phyloP scores from a whole-genome alignment of 2,113 vertebrate genomes.

The Coracopsis vasa region DNA sequence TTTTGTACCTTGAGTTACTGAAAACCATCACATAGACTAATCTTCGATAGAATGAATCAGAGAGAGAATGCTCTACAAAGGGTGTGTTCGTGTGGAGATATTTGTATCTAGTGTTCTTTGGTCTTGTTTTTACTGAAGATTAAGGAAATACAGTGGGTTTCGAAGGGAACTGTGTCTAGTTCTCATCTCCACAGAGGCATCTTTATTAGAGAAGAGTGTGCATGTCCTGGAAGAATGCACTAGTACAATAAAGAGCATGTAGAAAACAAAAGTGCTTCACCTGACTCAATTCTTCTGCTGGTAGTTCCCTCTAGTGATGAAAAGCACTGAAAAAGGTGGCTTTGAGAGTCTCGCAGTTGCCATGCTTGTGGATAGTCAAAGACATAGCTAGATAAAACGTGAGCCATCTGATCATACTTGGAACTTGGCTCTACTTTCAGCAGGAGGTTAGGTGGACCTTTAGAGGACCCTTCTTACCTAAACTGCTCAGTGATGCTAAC shows the following conservation, averaged over 20 bases:
- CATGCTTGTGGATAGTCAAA: not conserved
- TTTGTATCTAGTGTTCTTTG: not conserved
- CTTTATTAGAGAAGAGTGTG: not conserved
- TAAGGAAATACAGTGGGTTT: not conserved
- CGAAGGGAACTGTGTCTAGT: not conserved
- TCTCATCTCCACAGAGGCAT: not conserved
- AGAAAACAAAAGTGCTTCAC: not conserved
- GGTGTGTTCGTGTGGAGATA: not conserved
- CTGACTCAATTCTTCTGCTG: not conserved
- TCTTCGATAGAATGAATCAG: not conserved
- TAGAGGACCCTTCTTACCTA: not conserved
- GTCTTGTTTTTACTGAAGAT: not conserved
- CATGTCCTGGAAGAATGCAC: not conserved
- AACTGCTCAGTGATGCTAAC: not conserved
- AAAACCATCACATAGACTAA: not conserved
- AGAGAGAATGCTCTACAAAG: not conserved
- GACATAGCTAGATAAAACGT: not conserved
- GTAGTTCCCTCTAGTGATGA: not conserved
- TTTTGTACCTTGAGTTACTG: not conserved
- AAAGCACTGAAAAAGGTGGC: not conserved
- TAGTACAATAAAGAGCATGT: not conserved
- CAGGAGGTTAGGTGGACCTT: not conserved
- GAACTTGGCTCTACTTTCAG: not conserved
- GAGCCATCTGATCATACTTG: not conserved
- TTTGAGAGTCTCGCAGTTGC: not conserved